phyloP scores from a whole-genome alignment of 2,888 invertebrate species.

The Heliconius aoede region DNA sequence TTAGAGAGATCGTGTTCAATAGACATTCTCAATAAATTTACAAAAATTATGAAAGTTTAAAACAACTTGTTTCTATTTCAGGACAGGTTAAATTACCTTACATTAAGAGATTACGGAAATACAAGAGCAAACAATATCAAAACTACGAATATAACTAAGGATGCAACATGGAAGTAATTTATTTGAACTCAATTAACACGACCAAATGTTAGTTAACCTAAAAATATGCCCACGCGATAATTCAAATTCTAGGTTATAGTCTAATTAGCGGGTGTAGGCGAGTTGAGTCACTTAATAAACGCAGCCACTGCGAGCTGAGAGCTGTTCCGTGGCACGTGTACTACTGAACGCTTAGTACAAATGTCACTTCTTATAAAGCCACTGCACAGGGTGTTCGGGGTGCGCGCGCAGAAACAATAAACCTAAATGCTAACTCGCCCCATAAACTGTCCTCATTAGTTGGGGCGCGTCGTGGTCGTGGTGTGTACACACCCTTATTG shows the following conservation, averaged over 20 bases:
- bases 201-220: conserved; percentile 56
- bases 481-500: conserved; percentile 76
- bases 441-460: conserved; percentile 81
- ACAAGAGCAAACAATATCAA: conserved; percentile 7
- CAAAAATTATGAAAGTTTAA: conserved; percentile 30
- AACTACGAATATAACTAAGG: conserved; percentile 20
- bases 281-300: conserved; percentile 72
- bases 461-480: conserved; percentile 75
- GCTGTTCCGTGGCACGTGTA: conserved; percentile 60
- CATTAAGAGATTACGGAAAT: not conserved
- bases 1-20: conserved; percentile 27
- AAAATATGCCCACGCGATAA: conserved; percentile 63
- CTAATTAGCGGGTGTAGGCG: conserved; percentile 73
- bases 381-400: conserved; percentile 70
- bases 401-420: conserved; percentile 81
- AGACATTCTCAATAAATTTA: conserved; percentile 27
- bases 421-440: conserved; percentile 75
- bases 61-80: conserved; percentile 13
- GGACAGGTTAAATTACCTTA: not conserved
- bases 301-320: conserved; percentile 34
- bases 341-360: conserved; percentile 62
- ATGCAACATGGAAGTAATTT: conserved; percentile 48
- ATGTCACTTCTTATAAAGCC: conserved; percentile 72
- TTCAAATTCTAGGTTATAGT: conserved; percentile 71
- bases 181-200: conserved; percentile 58